These are phyloP conservation scores for Myotis pilosus DNA, from an alignment of 2,797 vertebrate genomes.

Conservation along the genomic window DNA sequence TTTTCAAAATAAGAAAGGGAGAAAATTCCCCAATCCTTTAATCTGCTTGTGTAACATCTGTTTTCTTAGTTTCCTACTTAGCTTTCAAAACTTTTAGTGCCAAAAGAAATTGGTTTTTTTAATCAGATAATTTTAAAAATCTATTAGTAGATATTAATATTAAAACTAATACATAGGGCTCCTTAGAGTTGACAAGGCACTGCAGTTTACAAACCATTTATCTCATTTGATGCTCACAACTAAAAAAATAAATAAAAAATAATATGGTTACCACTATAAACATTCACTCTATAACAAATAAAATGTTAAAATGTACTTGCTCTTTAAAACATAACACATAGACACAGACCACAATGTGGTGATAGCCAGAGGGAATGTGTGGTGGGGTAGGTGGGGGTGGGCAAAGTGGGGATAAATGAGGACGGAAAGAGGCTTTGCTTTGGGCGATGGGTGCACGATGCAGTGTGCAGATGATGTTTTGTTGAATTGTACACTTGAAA, in stretches of 20 bases:
- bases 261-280: not conserved
- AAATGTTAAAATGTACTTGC: not conserved
- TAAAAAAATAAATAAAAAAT: not conserved
- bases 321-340: not conserved
- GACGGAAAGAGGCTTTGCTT: not conserved
- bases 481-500: not conserved
- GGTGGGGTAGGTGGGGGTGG: not conserved
- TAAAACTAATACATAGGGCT: not conserved
- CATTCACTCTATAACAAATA: not conserved
- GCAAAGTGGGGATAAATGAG: not conserved
- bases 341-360: not conserved
- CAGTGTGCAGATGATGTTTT: not conserved
- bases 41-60: conserved; percentile 23
- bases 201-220: not conserved
- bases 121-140: not conserved
- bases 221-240: not conserved
- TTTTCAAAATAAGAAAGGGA: conserved; percentile 33
- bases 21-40: conserved; percentile 10
- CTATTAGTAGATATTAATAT: not conserved
- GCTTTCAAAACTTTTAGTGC: not conserved
- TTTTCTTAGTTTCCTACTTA: conserved; percentile 43
- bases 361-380: not conserved
- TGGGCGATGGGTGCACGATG: not conserved
- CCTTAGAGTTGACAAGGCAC: not conserved
- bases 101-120: not conserved